Percentiles rank a stretch among this genome's conserved stretches.
These are phyloP conservation scores for Nasonia vitripennis DNA, from an alignment of 1,140 invertebrate genomes.

Conservation along the genomic window DNA sequence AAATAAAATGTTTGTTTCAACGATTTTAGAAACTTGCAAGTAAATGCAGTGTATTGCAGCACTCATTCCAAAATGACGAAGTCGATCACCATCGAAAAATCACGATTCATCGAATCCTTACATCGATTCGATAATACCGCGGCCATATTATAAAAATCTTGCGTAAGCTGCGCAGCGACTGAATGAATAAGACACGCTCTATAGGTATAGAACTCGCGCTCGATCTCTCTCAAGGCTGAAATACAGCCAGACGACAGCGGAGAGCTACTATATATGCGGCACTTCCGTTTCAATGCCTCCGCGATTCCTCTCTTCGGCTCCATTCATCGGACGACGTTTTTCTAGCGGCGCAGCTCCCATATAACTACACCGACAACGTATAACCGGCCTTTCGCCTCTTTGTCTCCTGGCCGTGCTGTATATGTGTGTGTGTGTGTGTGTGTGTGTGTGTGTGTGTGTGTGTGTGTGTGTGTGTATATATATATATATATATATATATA, in stretches of 20 bases:
- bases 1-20: background rate
- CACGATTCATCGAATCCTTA: too few relatives aligned
- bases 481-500: too few relatives aligned
- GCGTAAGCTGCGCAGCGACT: background rate
- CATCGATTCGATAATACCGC: background rate
- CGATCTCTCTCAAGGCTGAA: background rate
- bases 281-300: background rate
- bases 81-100: too few relatives aligned
- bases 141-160: background rate
- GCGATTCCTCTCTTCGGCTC: background rate
- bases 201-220: background rate
- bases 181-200: background rate
- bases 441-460: too few relatives aligned
- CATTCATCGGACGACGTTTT: conserved; percentile 1
- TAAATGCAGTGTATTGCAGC: too few relatives aligned
- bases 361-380: background rate
- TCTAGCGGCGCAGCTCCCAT: background rate
- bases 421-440: too few relatives aligned
- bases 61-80: too few relatives aligned
- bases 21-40: too few relatives aligned
- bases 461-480: too few relatives aligned
- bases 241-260: background rate
- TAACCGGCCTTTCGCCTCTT: conserved; percentile 1
- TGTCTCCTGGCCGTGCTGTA: background rate
- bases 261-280: background rate